A percentile compares a stretch with the other conserved stretches of the same genome.
Conservation (phyloP, 64 coral and sea anemone species). For the Astreopora myriophthalma region DNA sequence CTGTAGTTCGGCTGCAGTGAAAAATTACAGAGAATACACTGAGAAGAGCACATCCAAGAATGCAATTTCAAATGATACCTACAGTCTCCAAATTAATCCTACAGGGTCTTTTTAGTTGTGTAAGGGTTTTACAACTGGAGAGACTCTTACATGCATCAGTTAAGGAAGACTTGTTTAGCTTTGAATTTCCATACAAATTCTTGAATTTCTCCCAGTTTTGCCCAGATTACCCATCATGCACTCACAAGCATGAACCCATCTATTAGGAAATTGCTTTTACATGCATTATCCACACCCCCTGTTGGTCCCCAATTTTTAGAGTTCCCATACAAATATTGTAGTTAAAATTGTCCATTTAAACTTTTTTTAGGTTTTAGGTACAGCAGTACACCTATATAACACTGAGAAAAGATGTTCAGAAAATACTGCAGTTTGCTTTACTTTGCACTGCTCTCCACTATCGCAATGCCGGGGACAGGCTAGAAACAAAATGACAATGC, state of each 20-base stretch:
- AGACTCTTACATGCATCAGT: neutral
- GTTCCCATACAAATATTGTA: neutral
- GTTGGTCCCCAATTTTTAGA: neutral
- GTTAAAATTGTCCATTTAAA: neutral
- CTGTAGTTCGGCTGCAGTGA: too few species aligned
- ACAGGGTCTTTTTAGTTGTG: neutral
- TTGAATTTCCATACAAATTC: too few species aligned
- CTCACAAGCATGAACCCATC: neutral
- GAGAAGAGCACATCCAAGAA: neutral
- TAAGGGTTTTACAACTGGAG: neutral
- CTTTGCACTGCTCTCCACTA: neutral
- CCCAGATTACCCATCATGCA: too few species aligned
- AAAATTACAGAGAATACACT: neutral
- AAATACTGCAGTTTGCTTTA: conserved; percentile 1
- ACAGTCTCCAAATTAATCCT: neutral
- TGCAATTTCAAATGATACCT: neutral
- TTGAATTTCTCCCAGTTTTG: too few species aligned
- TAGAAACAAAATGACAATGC: neutral
- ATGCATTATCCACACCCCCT: neutral
- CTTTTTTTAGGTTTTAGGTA: neutral
- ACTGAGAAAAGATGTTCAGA: neutral
- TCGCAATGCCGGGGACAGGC: too few species aligned
- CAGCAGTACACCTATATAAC: too few species aligned
- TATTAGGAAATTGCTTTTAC: neutral
- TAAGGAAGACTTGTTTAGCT: neutral